These are phyloP conservation scores for Drosophila fungiperda DNA, from an alignment of 2,888 invertebrate genomes.

Conservation along the genomic window DNA sequence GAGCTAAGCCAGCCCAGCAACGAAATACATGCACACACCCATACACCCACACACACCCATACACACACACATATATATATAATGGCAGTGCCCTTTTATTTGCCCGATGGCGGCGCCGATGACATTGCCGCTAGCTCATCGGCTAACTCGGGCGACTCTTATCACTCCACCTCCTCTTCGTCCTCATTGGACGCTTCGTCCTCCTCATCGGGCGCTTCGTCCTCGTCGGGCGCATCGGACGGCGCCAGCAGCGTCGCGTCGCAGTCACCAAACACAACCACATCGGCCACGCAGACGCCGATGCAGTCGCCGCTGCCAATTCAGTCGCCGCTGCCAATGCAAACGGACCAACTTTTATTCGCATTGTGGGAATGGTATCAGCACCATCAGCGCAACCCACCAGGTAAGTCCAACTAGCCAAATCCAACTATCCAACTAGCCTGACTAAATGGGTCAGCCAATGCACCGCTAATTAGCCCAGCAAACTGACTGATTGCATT, in stretches of 20 bases:
- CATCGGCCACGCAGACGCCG: conserved; percentile 83
- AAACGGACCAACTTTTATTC: conserved; percentile 83
- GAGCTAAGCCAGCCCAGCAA: conserved; percentile 6
- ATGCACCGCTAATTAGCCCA: conserved; percentile 39
- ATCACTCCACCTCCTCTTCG: conserved; percentile 47
- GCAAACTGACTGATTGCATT: conserved; percentile 44
- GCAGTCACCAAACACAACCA: conserved; percentile 84
- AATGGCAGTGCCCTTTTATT: conserved; percentile 85
- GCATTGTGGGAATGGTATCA: conserved; percentile 84
- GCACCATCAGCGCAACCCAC: conserved; percentile 68
- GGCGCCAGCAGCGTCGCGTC: conserved; percentile 79
- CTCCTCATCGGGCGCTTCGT: conserved; percentile 51
- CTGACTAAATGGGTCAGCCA: conserved; percentile 54
- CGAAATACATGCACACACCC: conserved; percentile 13
- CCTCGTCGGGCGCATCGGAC: conserved; percentile 64
- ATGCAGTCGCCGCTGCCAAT: conserved; percentile 79
- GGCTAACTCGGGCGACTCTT: conserved; percentile 63
- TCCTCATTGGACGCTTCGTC: conserved; percentile 53
- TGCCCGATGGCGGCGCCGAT: conserved; percentile 84
- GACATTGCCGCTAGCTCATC: conserved; percentile 77
- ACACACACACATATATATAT: conserved; percentile 38
- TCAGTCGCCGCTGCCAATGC: conserved; percentile 75
- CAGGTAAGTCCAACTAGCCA: conserved; percentile 71
- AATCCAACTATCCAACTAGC: neutral
- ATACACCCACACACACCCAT: conserved; percentile 20